Evolutionary conservation across 2,797 vertebrate species (phyloP), one percentile per base, ranked within the genome.

Genomic region (Microctenopoma stevenorrisi): DNA sequence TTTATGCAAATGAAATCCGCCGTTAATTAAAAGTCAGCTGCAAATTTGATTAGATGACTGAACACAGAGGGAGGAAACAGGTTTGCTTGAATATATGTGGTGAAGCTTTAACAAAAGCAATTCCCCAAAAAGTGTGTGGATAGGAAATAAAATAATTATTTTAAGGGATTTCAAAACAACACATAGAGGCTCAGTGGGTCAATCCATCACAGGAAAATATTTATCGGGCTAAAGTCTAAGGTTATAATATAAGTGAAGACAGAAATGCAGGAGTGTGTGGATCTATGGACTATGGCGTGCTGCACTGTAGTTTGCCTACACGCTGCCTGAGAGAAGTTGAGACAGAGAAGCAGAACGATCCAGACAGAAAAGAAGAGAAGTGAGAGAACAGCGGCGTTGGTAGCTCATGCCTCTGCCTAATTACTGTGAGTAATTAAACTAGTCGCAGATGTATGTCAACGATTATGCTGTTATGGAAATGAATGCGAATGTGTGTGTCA

Each of bases 371-470:
- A 51, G 16, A 35, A 62, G 47, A 35, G 56, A 72, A 57, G 33
- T 63, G 60, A 65, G 46, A 65, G 64, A 54, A 64, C 59, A 74
- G 62, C 70, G 22, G 57, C 73, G 58, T 11, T 65, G 76, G 46
- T 72, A 71, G 64, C 74, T 76, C 78, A 79, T 73, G 85, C 79
- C 76, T 74, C 74, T 78, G 83, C 86, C 88, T 94, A 93, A 94
- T 92, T 88, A 92, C 84, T 64, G 88, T 92, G 90, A 95, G 93
- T 92, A 94, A 92, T 93, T 92, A 91, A 83, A 85, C 86, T 81
- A 92, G 92, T 89, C 60, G 5, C 68, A 74, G 55, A 69, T 73
- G 52, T 78, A 37, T 64, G 56, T 81, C 69, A 72, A 4, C 54
- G 37, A 78, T 79, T 82, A 69, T 67, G 55, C 74, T 64, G 47